Evolutionary conservation across 2,888 invertebrate species (phyloP).

Genomic region (Petrolisthes manimaculis): DNA sequence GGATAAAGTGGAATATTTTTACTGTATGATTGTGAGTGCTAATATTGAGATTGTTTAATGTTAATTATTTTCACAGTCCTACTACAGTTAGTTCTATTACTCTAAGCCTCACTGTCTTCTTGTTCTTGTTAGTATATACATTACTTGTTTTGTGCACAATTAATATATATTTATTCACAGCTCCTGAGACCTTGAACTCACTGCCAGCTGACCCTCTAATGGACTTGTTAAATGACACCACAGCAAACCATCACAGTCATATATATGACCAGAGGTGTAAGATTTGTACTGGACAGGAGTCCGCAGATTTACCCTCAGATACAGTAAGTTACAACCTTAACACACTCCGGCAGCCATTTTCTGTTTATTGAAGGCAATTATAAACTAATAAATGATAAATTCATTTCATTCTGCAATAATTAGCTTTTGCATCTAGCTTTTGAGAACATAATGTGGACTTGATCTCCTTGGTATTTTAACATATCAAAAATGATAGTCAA

Average conservation of each 20-base stretch:
- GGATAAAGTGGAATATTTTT: background rate
- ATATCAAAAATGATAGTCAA: too few relatives aligned
- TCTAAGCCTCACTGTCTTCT: too few relatives aligned
- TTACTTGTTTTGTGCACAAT: background rate
- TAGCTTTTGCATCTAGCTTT: too few relatives aligned
- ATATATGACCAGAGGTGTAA: slow-evolving; percentile 58
- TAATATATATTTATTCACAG: slow-evolving; percentile 15
- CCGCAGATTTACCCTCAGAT: slow-evolving; percentile 4
- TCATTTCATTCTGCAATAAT: too few relatives aligned
- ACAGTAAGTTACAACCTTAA: slow-evolving; percentile 25
- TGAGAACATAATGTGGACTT: too few relatives aligned
- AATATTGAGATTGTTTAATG: background rate
- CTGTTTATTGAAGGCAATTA: background rate
- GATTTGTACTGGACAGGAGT: slow-evolving; percentile 54
- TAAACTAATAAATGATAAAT: background rate
- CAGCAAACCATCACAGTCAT: slow-evolving; percentile 55
- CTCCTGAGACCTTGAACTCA: slow-evolving; percentile 47
- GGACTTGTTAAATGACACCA: slow-evolving; percentile 35
- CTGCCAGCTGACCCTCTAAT: slow-evolving; percentile 38
- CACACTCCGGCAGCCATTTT: background rate
- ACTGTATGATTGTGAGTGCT: background rate
- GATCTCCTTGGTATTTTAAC: too few relatives aligned
- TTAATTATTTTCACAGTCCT: too few relatives aligned
- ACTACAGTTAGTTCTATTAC: too few relatives aligned
- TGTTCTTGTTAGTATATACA: too few relatives aligned